These are phyloP conservation scores for Ectemnius cavifrons DNA, from an alignment of 2,888 invertebrate species.

Conservation along the genomic window DNA sequence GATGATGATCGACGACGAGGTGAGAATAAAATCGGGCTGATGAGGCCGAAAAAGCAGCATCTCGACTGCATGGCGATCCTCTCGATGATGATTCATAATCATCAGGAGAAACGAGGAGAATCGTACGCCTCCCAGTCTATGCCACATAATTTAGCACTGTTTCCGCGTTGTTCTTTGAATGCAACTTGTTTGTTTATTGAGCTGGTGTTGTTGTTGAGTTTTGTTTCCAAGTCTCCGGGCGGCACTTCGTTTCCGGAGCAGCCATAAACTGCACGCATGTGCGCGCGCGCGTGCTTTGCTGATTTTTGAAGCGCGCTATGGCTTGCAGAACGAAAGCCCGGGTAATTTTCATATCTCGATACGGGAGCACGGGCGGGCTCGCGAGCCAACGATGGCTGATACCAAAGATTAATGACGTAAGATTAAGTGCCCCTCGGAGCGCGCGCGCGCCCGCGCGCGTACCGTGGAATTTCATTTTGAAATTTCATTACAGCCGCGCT, in stretches of 20 bases:
- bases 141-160: too few species aligned
- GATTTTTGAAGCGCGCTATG: background rate
- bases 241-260: background rate
- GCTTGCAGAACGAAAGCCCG: slow-evolving; percentile 21
- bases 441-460: background rate
- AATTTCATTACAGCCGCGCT: background rate
- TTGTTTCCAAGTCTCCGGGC: slow-evolving; percentile 1
- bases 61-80: background rate
- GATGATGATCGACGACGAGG: slow-evolving; percentile 29
- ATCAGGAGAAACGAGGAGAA: slow-evolving; percentile 8
- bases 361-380: slow-evolving; percentile 33
- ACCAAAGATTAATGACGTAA: slow-evolving; percentile 75
- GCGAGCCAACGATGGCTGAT: slow-evolving; percentile 74
- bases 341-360: slow-evolving; percentile 38
- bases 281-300: background rate
- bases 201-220: slow-evolving; percentile 4
- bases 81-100: background rate
- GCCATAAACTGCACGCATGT: slow-evolving; percentile 14
- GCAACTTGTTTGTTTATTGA: background rate
- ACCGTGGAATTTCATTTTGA: slow-evolving; percentile 5
- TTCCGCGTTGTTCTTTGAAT: slow-evolving; percentile 1
- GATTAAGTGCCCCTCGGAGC: slow-evolving; percentile 66
- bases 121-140: slow-evolving; percentile 4
- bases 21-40: slow-evolving; percentile 14
- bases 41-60: too few species aligned